Conservation (phyloP, 2,797 vertebrate species). For the Catharus ustulatus region DNA sequence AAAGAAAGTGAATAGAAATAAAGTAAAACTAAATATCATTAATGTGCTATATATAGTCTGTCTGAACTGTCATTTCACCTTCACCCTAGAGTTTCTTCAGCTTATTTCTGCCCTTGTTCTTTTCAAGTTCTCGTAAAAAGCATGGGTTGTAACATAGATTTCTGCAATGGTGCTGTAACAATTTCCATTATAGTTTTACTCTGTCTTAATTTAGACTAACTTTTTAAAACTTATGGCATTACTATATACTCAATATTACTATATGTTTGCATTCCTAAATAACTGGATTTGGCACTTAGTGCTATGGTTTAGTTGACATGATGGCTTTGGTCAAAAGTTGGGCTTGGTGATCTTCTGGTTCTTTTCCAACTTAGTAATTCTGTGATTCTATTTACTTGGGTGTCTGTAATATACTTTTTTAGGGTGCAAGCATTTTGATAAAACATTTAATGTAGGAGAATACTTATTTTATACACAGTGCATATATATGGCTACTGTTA, state of each 20-base stretch:
- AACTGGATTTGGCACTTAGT: rapidly evolving
- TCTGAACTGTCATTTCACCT: background rate
- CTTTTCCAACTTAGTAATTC: background rate
- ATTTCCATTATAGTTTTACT: background rate
- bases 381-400: background rate
- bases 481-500: background rate
- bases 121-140: background rate
- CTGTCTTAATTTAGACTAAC: background rate
- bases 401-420: background rate
- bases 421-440: background rate
- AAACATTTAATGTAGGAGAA: background rate
- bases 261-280: background rate
- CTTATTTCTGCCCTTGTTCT: background rate
- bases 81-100: background rate
- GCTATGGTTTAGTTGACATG: background rate
- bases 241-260: background rate
- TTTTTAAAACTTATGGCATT: background rate
- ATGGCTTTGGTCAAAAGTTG: background rate
- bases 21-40: background rate
- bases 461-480: background rate
- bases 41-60: background rate
- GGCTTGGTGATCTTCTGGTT: background rate
- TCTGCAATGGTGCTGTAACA: background rate
- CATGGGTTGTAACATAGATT: background rate
- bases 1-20: background rate